Evolutionary conservation across 2,113 vertebrate genomes (phyloP).

Genomic region (Phoxinus phoxinus): DNA sequence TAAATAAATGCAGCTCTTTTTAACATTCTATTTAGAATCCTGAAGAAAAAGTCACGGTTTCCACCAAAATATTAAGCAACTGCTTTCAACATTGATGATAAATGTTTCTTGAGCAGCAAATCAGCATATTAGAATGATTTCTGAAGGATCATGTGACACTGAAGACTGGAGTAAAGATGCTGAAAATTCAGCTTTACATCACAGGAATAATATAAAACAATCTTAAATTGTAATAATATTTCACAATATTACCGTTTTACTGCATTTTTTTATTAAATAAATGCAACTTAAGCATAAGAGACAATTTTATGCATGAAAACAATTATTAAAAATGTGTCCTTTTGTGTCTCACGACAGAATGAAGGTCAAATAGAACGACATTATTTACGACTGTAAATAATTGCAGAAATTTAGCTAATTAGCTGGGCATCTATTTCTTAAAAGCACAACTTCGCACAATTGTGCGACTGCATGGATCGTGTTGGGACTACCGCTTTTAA

Average conservation of each 20-base stretch:
- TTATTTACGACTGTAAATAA: background rate
- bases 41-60: background rate
- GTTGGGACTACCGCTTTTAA: constrained; percentile 28
- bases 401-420: background rate
- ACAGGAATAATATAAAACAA: background rate
- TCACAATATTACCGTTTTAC: background rate
- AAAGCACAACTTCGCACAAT: constrained; percentile 2
- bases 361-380: background rate
- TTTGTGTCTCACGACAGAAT: background rate
- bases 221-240: background rate
- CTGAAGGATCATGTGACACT: no score
- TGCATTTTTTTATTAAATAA: background rate
- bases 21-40: background rate
- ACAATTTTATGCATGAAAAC: background rate
- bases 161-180: background rate
- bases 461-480: background rate
- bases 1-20: background rate
- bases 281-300: no score
- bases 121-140: no score
- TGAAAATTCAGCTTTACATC: background rate
- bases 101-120: no score
- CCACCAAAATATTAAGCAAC: background rate
- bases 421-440: background rate
- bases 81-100: background rate
- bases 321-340: background rate